Conservation (phyloP, 2,113 vertebrate genomes). For the Salvelinus fontinalis region DNA sequence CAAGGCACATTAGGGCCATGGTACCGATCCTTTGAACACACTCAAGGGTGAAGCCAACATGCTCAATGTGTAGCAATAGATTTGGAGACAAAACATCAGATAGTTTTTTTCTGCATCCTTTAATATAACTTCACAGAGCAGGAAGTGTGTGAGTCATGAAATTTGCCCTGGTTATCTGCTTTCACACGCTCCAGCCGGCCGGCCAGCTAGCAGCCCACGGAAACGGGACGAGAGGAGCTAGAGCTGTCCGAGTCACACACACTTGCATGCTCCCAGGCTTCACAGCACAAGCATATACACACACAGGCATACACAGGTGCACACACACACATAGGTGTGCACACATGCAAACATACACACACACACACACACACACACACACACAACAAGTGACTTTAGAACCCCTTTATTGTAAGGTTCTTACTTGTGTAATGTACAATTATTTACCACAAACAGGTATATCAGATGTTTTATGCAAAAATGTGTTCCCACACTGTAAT, state of each 20-base stretch:
- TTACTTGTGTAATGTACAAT: no score
- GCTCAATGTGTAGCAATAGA: slow-evolving; percentile 60
- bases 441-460: no score
- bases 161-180: slow-evolving; percentile 64
- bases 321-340: neutral
- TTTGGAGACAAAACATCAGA: slow-evolving; percentile 57
- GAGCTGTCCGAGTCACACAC: slow-evolving; percentile 18
- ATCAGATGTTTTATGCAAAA: no score
- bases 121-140: slow-evolving; percentile 64
- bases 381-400: no score
- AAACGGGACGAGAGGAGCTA: slow-evolving; percentile 29
- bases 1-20: slow-evolving; percentile 25
- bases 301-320: slow-evolving; percentile 16
- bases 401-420: no score
- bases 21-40: slow-evolving; percentile 35
- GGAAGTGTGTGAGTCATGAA: slow-evolving; percentile 67
- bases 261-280: neutral
- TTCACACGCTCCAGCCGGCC: slow-evolving; percentile 64
- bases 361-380: no score
- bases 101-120: slow-evolving; percentile 59
- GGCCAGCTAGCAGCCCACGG: slow-evolving; percentile 44
- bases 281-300: neutral
- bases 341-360: no score
- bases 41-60: slow-evolving; percentile 21
- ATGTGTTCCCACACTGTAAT: no score